phyloP scores from a whole-genome alignment of 2,113 vertebrate species.

The Bufo bufo region DNA sequence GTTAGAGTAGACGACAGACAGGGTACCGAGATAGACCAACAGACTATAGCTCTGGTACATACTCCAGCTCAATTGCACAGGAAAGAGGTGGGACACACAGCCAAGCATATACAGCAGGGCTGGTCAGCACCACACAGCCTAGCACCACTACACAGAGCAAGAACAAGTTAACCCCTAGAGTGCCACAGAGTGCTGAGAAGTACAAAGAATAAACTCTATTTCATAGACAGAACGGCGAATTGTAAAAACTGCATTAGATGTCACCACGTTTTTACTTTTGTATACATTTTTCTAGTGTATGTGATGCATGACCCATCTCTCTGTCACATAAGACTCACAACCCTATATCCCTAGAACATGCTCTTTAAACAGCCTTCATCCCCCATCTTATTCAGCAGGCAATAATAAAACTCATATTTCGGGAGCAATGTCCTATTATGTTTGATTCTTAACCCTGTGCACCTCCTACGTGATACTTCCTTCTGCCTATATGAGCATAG shows the following conservation, averaged over 20 bases:
- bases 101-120: too few relatives aligned
- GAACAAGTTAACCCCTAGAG: too few relatives aligned
- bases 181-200: too few relatives aligned
- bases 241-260: neutral
- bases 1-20: too few relatives aligned
- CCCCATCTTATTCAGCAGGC: neutral
- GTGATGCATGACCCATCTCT: neutral
- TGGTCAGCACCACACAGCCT: too few relatives aligned
- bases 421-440: neutral
- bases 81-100: too few relatives aligned
- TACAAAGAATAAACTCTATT: too few relatives aligned
- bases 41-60: too few relatives aligned
- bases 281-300: neutral
- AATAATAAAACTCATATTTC: neutral
- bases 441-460: slow-evolving; percentile 3
- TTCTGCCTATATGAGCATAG: neutral
- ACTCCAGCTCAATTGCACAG: too few relatives aligned
- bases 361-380: neutral
- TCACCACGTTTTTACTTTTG: neutral
- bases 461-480: neutral
- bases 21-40: too few relatives aligned
- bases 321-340: neutral
- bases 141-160: too few relatives aligned
- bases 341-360: neutral
- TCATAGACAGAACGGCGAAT: too few relatives aligned